Conservation (phyloP, 2,797 vertebrate species). For the Pteronotus mesoamericanus region DNA sequence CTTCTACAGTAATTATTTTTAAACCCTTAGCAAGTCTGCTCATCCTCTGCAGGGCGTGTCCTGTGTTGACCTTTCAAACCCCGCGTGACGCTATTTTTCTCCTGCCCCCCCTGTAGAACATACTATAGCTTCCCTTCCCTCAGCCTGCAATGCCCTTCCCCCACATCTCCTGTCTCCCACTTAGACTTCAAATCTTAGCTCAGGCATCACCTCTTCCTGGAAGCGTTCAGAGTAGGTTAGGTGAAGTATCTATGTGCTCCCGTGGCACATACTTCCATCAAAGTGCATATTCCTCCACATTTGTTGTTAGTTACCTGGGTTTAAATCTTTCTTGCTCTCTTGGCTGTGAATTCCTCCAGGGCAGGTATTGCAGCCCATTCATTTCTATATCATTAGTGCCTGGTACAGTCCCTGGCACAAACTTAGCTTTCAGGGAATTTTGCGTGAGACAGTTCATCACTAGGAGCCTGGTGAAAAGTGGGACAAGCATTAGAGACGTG, state of each 20-base stretch:
- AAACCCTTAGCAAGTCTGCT: not conserved
- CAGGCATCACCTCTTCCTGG: not conserved
- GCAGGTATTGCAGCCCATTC: not conserved
- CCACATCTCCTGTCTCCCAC: not conserved
- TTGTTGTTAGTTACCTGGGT: not conserved
- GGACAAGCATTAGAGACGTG: not conserved
- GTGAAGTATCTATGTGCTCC: accelerated
- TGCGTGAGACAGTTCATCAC: not conserved
- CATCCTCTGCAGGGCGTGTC: accelerated
- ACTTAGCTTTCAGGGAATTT: not conserved
- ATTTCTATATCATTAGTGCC: not conserved
- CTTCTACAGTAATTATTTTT: not conserved
- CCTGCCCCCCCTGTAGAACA: not conserved
- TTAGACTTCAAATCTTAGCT: not conserved
- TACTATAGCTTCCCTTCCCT: not conserved
- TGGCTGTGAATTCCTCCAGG: not conserved
- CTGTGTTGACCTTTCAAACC: not conserved
- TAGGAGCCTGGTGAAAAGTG: not conserved
- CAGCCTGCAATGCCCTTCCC: not conserved
- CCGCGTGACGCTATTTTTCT: accelerated
- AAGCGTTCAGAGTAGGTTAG: not conserved
- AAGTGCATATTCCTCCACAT: accelerated
- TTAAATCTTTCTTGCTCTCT: not conserved
- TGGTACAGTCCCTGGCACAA: not conserved
- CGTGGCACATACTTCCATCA: not conserved